A percentile compares a stretch with the other conserved stretches of the same genome.
phyloP scores from a whole-genome alignment of 2,797 vertebrate species.

The Gastrophryne carolinensis region DNA sequence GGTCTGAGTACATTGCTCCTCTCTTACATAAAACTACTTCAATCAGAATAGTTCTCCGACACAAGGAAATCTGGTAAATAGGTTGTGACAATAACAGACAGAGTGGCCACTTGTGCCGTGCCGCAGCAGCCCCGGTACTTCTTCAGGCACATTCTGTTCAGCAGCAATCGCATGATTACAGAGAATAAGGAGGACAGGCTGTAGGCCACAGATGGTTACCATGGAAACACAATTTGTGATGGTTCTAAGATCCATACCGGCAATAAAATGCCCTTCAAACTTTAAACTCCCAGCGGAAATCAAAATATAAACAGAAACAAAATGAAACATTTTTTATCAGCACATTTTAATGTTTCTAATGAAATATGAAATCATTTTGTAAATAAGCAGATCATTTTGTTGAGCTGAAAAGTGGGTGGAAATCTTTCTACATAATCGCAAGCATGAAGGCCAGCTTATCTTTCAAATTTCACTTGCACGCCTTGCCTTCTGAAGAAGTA shows the following conservation, averaged over 20 bases:
- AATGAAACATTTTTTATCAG: conserved; percentile 4
- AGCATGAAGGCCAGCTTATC: conserved; percentile 1
- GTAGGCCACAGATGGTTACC: conserved; percentile 36
- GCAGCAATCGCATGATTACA: conserved; percentile 10
- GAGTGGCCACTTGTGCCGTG: neutral
- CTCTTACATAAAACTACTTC: neutral
- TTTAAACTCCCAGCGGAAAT: conserved; percentile 40
- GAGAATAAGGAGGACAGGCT: conserved; percentile 27
- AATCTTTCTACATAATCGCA: neutral
- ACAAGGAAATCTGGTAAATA: neutral
- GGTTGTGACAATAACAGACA: conserved; percentile 14
- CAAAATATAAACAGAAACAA: conserved; percentile 27
- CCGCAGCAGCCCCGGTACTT: conserved; percentile 4
- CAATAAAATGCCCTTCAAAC: conserved; percentile 47
- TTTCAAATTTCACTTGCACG: conserved; percentile 1
- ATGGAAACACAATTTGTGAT: conserved; percentile 45
- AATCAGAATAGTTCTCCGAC: neutral
- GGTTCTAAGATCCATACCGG: conserved; percentile 15
- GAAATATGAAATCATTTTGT: conserved; percentile 6
- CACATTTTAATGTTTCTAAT: conserved; percentile 2
- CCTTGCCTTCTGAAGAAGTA: neutral
- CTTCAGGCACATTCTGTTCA: conserved; percentile 40
- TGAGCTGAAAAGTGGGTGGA: conserved; percentile 16
- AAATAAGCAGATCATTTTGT: conserved; percentile 15
- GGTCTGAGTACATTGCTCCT: neutral